Percentiles rank a stretch among this genome's conserved stretches.
These are phyloP conservation scores for Drosophila ezoana DNA, from an alignment of 2,888 invertebrate species.

Conservation along the genomic window DNA sequence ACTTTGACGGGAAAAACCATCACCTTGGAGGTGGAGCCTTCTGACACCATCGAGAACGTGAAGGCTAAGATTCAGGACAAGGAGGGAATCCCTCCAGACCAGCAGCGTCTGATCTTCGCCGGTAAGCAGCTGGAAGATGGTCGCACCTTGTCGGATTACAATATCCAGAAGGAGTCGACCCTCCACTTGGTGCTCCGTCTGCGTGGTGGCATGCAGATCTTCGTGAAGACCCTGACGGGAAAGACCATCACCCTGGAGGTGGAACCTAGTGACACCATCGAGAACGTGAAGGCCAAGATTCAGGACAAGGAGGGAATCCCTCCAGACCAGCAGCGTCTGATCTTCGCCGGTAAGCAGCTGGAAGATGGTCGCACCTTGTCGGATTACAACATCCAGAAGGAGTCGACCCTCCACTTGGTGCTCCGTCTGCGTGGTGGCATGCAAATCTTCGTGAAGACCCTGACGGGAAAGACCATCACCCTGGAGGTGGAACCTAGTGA, in stretches of 20 bases:
- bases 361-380: conserved; percentile 94
- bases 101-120: conserved; percentile 85
- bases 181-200: conserved; percentile 73
- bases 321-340: conserved; percentile 40
- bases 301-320: too few species aligned
- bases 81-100: conserved; percentile 74
- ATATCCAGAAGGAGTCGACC: conserved; percentile 94
- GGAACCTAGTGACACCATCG: too few species aligned
- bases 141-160: conserved; percentile 84
- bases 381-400: conserved; percentile 86
- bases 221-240: conserved; percentile 80
- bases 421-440: conserved; percentile 94
- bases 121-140: conserved; percentile 97
- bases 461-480: conserved; percentile 78
- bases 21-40: conserved; percentile 69
- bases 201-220: conserved; percentile 79
- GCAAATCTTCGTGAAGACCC: conserved; percentile 79
- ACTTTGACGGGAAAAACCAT: conserved; percentile 74
- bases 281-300: too few species aligned
- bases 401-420: conserved; percentile 87
- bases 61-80: conserved; percentile 72
- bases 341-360: conserved; percentile 80
- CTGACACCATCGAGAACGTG: conserved; percentile 66
- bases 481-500: conserved; percentile 72
- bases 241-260: too few species aligned